Evolutionary conservation across 1,140 invertebrate genomes (phyloP), one percentile per base, ranked within the genome.

Genomic region (Drosophila murphyi): DNA sequence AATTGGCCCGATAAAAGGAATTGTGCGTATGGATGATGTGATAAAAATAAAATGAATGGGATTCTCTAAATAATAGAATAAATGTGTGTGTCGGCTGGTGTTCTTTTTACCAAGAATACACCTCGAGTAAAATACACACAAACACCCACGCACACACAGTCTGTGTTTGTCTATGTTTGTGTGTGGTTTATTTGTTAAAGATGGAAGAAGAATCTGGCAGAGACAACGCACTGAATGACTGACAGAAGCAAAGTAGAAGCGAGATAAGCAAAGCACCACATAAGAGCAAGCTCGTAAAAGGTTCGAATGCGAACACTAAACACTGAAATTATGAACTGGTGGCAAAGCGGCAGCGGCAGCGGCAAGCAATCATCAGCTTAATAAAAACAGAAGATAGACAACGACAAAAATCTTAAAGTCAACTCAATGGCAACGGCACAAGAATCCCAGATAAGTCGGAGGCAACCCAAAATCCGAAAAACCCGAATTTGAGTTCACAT

Each of bases 401-500:
- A 43, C 45, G 39, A 52, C 67, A 54, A 32, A 51, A 60, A 41
- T 59, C 54, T 50, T 68, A 37, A 68, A 59, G 54, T 41, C 64
- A 48, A 56, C 29, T n/a, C 10, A 10, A 20, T 45, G 43, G 20
- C 20, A 20, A 20, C 20, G 8, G 20, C 55, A 43, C 63, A 76
- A 70, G 57, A 69, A 60, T 41, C 43, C 59, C 55, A 69, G 54
- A 79, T 79, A 79, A 74, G 62, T 72, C 47, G 6, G 45, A 35
- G 20, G 12, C 32, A 28, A 8, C 20, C 48, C n/a, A 35, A 6
- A 34, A 34, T 20, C 20, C 20, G n/a, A 43, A 43, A 68, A 73
- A 45, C 67, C 64, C 37, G 62, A 43, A 60, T 64, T 57, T 63
- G 71, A 82, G 64, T 56, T 45, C 32, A 41, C 48, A 59, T 59